Evolutionary conservation across 2,888 invertebrate species (phyloP), one percentile per base, ranked within the genome.

Genomic region (Limnephilus lunatus): DNA sequence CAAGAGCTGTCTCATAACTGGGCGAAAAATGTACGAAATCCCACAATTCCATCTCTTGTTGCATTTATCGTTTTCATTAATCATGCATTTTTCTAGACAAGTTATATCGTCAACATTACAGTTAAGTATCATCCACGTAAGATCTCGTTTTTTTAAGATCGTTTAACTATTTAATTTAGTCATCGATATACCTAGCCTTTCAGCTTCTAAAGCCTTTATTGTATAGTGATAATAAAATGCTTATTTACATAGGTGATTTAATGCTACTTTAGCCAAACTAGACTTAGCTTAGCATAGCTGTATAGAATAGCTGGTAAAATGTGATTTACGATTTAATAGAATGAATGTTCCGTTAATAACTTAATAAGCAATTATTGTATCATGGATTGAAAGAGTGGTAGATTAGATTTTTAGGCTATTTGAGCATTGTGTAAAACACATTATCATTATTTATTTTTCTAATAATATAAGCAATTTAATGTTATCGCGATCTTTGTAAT

Each of bases 201-300:
- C 83, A 91, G 92, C 92, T 92, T 92, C 39, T 85, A 92, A 92
- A 92, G 92, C 90, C 88, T 91, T 92, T 85, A 44, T 53, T 85
- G 90, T 89, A 48, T 88, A 88, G 90, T 92, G 90, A 92, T 91
- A 81, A 68, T 68, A 89, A 32, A 89, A 68, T 81, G 35, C 80
- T 89, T 68, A 81, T 89, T 89, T 68, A 81, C 81, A 31, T 87
- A 53, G 48, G 32, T 14, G 31, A 87, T 53, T 80, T 88, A 88
- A 19, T 39, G 80, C 88, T 89, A 81, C 81, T 80, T 88, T 89
- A 89, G 88, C 88, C 88, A 89, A 89, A 88, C 68, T 89, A 89
- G 68, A 53, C 32, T 48, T 35, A 81, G 86, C n/a, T n/a, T n/a
- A n/a, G n/a, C n/a, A n/a, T n/a, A 35, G 31, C n/a, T n/a, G 12